Evolutionary conservation across 2,797 vertebrate genomes (phyloP), one percentile per base, ranked within the genome.

Genomic region (Gymnothorax javanicus): DNA sequence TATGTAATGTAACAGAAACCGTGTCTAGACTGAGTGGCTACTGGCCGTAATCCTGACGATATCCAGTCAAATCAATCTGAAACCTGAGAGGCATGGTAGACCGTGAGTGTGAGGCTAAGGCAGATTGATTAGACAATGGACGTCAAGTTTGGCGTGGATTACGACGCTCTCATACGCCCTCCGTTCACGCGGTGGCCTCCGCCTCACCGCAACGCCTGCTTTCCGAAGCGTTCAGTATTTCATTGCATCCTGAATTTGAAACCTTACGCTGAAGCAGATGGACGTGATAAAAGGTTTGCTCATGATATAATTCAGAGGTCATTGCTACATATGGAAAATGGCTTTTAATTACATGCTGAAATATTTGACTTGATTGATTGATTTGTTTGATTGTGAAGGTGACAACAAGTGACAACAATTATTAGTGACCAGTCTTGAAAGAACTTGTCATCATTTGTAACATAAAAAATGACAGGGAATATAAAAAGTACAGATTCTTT

Each of bases 1-100:
- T 91, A 92, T 95, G 96, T 96, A 94, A 95, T 96, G 97, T 96
- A 97, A 98, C 96, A 94, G 96, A 97, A 97, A 96, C 96, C 93
- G 94, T 95, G 98, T 99, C 98, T 98, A 99, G 98, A 99, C 98
- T 97, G 95, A 96, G 95, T 92, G 98, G 97, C 98, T 99, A 96
- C 98, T 94, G 92, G 91, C 94, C 93, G 94, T 99, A 99, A 99
- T 98, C 97, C 98, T 93, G 93, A 94, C 96, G 97, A 98, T 97
- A 97, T 97, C 95, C 96, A 95, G 96, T 95, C 95, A 95, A 98
- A 97, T 98, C 96, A 96, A 96, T 97, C 96, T 98, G 98, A 97
- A 98, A 99, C 95, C 91, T 7, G 96, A 99, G 97, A 96, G 89
- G 91, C 88, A 90, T 90, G 93, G 95, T 94, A 94, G 95, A 94